Evolutionary conservation across 2,113 vertebrate genomes (phyloP).

Genomic region (Scopus umbretta): DNA sequence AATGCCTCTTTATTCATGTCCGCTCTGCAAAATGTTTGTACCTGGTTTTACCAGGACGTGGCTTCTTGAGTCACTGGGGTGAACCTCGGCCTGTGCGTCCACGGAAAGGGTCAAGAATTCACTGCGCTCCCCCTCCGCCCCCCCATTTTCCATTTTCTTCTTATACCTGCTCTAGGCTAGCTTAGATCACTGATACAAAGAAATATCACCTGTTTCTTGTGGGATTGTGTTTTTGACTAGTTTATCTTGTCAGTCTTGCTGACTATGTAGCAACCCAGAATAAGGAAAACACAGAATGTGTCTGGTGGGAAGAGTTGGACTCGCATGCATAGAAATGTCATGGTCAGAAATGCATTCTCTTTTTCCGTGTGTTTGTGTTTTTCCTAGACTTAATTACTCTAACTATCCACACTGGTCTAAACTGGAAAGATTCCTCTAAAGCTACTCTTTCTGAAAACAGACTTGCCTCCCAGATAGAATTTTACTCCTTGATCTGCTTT

Average conservation of each 20-base stretch:
- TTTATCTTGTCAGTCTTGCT: neutral
- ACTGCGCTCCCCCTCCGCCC: neutral
- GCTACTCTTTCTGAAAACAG: neutral
- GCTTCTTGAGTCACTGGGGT: neutral
- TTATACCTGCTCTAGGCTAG: neutral
- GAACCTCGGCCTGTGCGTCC: rapidly evolving
- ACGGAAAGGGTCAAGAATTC: neutral
- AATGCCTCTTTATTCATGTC: neutral
- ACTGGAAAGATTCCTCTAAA: neutral
- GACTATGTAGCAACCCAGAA: neutral
- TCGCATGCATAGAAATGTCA: neutral
- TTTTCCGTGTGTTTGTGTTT: neutral
- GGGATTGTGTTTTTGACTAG: neutral
- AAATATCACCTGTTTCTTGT: neutral
- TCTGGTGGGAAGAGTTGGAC: neutral
- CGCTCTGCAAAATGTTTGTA: neutral
- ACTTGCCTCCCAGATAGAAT: neutral
- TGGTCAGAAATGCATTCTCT: neutral
- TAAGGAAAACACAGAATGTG: neutral
- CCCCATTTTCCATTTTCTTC: neutral
- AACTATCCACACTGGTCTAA: neutral
- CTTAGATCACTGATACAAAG: neutral
- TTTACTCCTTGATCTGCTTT: neutral
- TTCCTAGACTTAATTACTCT: neutral
- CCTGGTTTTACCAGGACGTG: neutral